Evolutionary conservation across 2,797 vertebrate genomes (phyloP).

Genomic region (Bradypodion pumilum): DNA sequence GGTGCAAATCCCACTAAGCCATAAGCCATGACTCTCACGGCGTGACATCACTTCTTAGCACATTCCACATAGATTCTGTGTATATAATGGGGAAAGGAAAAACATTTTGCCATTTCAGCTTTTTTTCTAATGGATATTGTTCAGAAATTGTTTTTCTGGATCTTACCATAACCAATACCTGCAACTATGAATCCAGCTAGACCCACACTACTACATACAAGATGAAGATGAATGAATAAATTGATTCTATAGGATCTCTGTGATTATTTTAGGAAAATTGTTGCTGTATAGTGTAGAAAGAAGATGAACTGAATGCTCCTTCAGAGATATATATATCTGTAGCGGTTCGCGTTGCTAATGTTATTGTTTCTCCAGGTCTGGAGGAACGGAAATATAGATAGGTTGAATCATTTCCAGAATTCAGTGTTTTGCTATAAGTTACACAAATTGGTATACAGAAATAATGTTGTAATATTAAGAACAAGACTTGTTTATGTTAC

Average conservation of each 20-base stretch:
- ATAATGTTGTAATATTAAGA: background rate
- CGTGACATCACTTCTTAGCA: no score
- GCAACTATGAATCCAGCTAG: background rate
- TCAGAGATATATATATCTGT: background rate
- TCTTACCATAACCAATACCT: constrained; percentile 8
- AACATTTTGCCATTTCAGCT: no score
- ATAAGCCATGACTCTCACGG: no score
- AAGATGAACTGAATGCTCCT: background rate
- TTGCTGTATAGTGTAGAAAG: background rate
- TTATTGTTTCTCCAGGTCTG: background rate
- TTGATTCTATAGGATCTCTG: background rate
- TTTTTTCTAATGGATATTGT: background rate
- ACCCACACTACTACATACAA: background rate
- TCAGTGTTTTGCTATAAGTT: background rate
- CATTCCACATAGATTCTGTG: no score
- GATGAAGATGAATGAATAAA: background rate
- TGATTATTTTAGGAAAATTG: background rate
- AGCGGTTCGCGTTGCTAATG: background rate
- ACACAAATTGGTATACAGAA: background rate
- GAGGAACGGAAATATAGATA: background rate
- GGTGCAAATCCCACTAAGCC: no score
- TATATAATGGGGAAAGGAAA: no score
- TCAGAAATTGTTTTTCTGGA: constrained; percentile 9
- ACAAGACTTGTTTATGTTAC: background rate
- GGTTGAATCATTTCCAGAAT: background rate